Evolutionary conservation across 1,140 invertebrate genomes (phyloP), one percentile per base, ranked within the genome.

Genomic region (Oncopodura yosiiana): DNA sequence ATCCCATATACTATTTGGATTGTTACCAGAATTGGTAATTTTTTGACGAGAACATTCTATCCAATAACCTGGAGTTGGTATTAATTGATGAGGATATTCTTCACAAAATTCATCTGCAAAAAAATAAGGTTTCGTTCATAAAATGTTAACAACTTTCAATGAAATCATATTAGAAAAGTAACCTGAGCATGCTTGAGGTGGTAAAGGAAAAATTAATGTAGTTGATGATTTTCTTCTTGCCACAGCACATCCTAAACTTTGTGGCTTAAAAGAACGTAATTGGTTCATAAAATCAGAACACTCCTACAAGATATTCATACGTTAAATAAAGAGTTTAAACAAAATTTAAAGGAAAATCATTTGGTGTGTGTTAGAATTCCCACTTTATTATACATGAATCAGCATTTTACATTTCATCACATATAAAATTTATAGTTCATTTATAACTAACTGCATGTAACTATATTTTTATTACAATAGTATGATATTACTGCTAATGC

Each of bases 261-360:
- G 89, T 59, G 88, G 86, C 75, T 94, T 94, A 76, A 94, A 94
- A 75, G 86, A 86, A 65, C 89, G 81, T 67, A 94, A 79, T 75
- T 94, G 89, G 73, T 92, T 87, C 86, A 94, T 91, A 74, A 93
- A 94, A 78, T 93, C 89, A 53, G 86, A 89, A 75, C 85, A 88
- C 81, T 92, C 88, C n/a, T n/a, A n/a, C n/a, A n/a, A n/a, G n/a
- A n/a, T n/a, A n/a, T n/a, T n/a, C n/a, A n/a, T n/a, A n/a, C n/a
- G n/a, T n/a, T n/a, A n/a, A n/a, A n/a, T n/a, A n/a, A n/a, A n/a
- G n/a, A n/a, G n/a, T n/a, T n/a, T n/a, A n/a, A n/a, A n/a, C n/a
- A n/a, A n/a, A n/a, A n/a, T n/a, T n/a, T n/a, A n/a, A n/a, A n/a
- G n/a, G n/a, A n/a, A n/a, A n/a, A n/a, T n/a, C n/a, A n/a, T n/a